phyloP scores from a whole-genome alignment of 37 sponge, comb jelly and placozoan genomes.

The Beroe forskalii region DNA sequence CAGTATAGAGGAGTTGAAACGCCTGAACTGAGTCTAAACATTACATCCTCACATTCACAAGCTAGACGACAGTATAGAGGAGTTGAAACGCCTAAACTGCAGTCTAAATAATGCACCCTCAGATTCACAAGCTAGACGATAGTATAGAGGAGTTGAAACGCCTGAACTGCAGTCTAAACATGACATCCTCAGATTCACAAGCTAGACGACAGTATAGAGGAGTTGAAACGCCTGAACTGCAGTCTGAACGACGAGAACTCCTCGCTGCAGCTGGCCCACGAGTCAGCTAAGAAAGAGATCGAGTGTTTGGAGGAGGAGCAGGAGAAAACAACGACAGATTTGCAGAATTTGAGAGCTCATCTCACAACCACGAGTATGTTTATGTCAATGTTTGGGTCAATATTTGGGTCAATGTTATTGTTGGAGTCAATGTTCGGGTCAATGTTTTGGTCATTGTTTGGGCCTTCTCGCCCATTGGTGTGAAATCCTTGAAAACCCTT shows the following conservation, averaged over 20 bases:
- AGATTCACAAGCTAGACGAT: constrained; percentile 55
- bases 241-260: constrained; percentile 41
- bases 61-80: constrained; percentile 32
- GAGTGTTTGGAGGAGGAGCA: constrained; percentile 41
- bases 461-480: too few relatives aligned
- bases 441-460: too few relatives aligned
- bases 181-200: constrained; percentile 19
- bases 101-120: background rate
- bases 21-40: too few relatives aligned
- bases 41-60: constrained; percentile 18
- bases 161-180: background rate
- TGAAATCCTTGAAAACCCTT: too few relatives aligned
- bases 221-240: constrained; percentile 25
- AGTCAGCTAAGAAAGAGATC: constrained; percentile 44
- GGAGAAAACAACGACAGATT: background rate
- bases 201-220: constrained; percentile 32
- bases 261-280: constrained; percentile 28
- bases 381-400: too few relatives aligned
- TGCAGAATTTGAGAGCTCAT: constrained; percentile 31
- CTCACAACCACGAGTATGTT: constrained; percentile 12
- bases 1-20: too few relatives aligned
- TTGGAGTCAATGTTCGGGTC: too few relatives aligned
- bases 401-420: too few relatives aligned
- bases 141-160: constrained; percentile 36
- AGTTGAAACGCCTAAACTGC: constrained; percentile 27